Evolutionary conservation across 2,888 invertebrate genomes (phyloP).

Genomic region (Galerucella nymphaeae): DNA sequence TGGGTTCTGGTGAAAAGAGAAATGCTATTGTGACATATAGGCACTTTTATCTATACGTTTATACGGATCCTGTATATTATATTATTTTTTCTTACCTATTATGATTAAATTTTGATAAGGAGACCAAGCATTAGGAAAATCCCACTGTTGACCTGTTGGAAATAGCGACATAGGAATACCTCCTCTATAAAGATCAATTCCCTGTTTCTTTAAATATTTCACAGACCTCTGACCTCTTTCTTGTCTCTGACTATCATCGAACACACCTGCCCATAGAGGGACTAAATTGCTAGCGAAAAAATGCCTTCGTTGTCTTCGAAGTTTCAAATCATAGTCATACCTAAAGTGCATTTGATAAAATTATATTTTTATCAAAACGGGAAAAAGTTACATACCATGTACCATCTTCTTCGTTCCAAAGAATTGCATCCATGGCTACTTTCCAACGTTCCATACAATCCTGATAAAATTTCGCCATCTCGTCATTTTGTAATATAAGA

Average conservation of each 20-base stretch:
- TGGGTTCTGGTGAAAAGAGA: too few relatives aligned
- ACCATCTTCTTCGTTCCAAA: slow-evolving; percentile 83
- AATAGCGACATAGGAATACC: slow-evolving; percentile 76
- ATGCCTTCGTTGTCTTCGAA: slow-evolving; percentile 69
- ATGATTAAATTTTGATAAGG: slow-evolving; percentile 82
- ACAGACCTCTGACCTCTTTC: slow-evolving; percentile 65
- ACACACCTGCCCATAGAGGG: slow-evolving; percentile 76
- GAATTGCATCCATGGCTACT: slow-evolving; percentile 73
- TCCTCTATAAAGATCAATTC: slow-evolving; percentile 66
- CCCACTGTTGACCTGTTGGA: slow-evolving; percentile 78
- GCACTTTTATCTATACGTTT: background rate
- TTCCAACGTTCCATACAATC: slow-evolving; percentile 64
- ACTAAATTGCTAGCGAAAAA: slow-evolving; percentile 78
- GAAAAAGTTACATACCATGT: slow-evolving; percentile 72
- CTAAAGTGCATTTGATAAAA: slow-evolving; percentile 25
- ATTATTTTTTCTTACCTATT: slow-evolving; percentile 64
- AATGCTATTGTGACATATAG: too few relatives aligned
- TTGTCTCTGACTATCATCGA: slow-evolving; percentile 44
- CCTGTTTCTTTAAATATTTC: slow-evolving; percentile 67
- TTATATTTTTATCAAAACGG: background rate
- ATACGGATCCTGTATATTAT: background rate
- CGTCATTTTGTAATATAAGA: slow-evolving; percentile 65
- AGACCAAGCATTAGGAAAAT: slow-evolving; percentile 88
- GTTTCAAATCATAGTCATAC: slow-evolving; percentile 71
- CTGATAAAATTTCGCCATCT: slow-evolving; percentile 68